These are phyloP conservation scores for Chaetodon auriga DNA, from an alignment of 2,113 vertebrate species.

Conservation along the genomic window DNA sequence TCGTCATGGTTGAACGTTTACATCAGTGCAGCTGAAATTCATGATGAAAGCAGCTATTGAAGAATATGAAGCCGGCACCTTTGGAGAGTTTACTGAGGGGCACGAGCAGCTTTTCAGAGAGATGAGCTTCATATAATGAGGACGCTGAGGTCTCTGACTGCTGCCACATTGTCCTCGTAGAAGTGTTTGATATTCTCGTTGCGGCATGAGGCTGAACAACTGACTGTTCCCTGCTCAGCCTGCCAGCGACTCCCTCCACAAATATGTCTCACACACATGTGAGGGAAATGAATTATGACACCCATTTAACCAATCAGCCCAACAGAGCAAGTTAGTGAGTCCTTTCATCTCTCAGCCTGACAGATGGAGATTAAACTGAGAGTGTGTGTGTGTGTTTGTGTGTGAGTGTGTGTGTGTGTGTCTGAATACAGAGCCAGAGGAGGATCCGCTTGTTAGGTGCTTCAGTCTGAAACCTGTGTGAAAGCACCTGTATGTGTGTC, in stretches of 20 bases:
- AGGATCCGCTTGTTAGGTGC: constrained; percentile 33
- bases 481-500: background rate
- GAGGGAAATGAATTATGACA: constrained; percentile 48
- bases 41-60: background rate
- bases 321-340: constrained; percentile 7
- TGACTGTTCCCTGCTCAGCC: constrained; percentile 3
- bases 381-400: no score
- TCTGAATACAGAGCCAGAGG: constrained; percentile 22
- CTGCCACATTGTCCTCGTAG: constrained; percentile 34
- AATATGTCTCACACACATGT: background rate
- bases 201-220: constrained; percentile 2
- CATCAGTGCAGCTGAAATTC: background rate
- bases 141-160: constrained; percentile 7
- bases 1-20: constrained; percentile 7
- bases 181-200: constrained; percentile 45
- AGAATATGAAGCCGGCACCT: constrained; percentile 1
- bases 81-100: constrained; percentile 15
- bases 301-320: constrained; percentile 43
- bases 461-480: background rate
- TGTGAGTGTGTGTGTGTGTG: constrained; percentile 5
- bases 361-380: constrained; percentile 38
- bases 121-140: constrained; percentile 33
- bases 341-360: constrained; percentile 54
- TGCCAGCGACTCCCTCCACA: constrained; percentile 11
- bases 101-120: constrained; percentile 6